A percentile compares a stretch with the other conserved stretches of the same genome.
Conservation (phyloP, 2,113 vertebrate genomes). For the Phaethon lepturus region DNA sequence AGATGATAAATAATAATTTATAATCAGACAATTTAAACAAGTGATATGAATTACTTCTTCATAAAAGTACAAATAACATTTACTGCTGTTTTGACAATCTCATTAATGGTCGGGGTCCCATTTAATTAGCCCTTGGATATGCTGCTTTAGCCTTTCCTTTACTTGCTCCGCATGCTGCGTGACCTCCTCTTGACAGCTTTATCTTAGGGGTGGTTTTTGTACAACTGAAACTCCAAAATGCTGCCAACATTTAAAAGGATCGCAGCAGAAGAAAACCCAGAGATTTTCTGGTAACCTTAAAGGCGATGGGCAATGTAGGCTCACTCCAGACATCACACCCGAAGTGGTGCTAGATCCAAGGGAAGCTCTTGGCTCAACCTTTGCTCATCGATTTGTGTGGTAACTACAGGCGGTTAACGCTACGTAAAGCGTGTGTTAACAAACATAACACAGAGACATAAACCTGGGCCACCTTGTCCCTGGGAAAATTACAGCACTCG, state of each 20-base stretch:
- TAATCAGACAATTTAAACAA: background rate
- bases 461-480: background rate
- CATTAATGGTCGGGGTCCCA: background rate
- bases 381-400: background rate
- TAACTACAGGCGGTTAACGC: background rate
- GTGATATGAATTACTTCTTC: background rate
- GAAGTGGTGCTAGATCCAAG: background rate
- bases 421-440: background rate
- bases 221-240: background rate
- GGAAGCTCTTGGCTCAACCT: background rate
- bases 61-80: background rate
- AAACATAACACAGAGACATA: background rate
- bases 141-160: background rate
- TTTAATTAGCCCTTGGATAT: background rate
- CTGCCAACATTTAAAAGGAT: background rate
- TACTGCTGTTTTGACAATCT: slow-evolving; percentile 3
- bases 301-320: background rate
- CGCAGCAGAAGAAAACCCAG: background rate
- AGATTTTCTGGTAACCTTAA: background rate
- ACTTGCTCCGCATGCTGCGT: accelerated
- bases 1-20: background rate
- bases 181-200: background rate
- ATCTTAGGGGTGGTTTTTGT: background rate
- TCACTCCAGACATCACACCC: background rate
- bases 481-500: background rate